phyloP scores from a whole-genome alignment of 2,888 invertebrate species.

The Electrophaes corylata region DNA sequence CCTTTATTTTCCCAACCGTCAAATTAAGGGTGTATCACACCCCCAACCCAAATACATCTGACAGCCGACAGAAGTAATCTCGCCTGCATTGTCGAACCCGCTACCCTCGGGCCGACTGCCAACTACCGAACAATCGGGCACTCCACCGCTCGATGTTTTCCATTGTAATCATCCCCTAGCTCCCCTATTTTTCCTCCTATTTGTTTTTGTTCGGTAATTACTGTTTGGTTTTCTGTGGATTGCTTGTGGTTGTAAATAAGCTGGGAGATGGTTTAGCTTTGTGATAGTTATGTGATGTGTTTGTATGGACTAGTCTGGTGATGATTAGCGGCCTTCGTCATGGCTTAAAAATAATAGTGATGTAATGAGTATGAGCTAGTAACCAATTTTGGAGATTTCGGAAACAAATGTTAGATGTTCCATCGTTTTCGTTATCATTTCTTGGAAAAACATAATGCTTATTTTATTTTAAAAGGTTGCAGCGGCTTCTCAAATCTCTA shows the following conservation, averaged over 20 bases:
- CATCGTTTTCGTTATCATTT: too few relatives aligned
- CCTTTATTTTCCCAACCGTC: conserved; percentile 29
- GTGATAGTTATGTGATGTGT: too few relatives aligned
- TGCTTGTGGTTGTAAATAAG: conserved; percentile 68
- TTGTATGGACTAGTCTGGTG: too few relatives aligned
- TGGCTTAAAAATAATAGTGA: too few relatives aligned
- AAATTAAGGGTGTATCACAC: conserved; percentile 38
- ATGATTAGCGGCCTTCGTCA: too few relatives aligned
- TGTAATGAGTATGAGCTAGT: too few relatives aligned
- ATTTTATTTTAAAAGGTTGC: too few relatives aligned
- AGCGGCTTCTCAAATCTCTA: too few relatives aligned
- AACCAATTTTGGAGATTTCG: too few relatives aligned
- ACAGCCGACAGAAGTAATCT: conserved; percentile 74
- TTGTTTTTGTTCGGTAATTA: conserved; percentile 82
- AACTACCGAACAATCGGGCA: conserved; percentile 48
- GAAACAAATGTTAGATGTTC: too few relatives aligned
- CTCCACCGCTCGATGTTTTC: conserved; percentile 63
- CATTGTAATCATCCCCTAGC: conserved; percentile 59
- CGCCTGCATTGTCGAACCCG: conserved; percentile 63
- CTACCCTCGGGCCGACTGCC: conserved; percentile 54
- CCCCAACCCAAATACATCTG: conserved; percentile 45
- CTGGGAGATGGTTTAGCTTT: conserved; percentile 15
- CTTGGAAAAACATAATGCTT: too few relatives aligned
- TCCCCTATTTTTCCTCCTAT: conserved; percentile 79
- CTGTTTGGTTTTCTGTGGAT: conserved; percentile 79